phyloP scores from a whole-genome alignment of 2,888 invertebrate species.

The Falcaria lacertinaria region DNA sequence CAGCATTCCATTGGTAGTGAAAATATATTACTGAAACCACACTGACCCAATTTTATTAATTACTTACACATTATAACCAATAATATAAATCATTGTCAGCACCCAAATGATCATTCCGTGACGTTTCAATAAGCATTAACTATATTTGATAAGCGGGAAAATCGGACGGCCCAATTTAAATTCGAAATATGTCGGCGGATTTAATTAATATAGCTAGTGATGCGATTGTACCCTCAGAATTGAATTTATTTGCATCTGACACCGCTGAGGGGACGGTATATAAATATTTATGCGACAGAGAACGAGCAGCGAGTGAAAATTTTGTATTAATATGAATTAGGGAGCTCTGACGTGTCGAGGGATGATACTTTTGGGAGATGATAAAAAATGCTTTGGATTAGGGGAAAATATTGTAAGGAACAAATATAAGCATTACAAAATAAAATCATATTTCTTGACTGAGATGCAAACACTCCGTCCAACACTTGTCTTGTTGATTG shows the following conservation, averaged over 20 bases:
- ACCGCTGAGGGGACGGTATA: neutral
- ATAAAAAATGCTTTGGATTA: too few species aligned
- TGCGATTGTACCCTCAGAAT: neutral
- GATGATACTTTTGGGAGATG: neutral
- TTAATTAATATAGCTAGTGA: neutral
- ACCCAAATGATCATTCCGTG: neutral
- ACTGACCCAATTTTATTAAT: neutral
- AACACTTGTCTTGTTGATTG: too few species aligned
- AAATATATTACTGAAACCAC: too few species aligned
- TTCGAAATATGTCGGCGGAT: neutral
- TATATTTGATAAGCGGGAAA: neutral
- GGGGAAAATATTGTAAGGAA: too few species aligned
- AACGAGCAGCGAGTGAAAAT: slow-evolving; percentile 1
- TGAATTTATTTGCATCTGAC: slow-evolving; percentile 3
- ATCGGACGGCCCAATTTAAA: neutral
- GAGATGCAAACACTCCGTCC: too few species aligned
- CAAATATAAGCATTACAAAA: too few species aligned
- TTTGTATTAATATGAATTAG: slow-evolving; percentile 1
- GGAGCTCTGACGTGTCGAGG: neutral
- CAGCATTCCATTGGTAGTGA: too few species aligned
- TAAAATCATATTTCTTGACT: too few species aligned
- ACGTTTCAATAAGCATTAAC: neutral
- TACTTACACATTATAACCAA: neutral
- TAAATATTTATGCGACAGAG: neutral
- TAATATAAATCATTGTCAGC: neutral